A percentile compares a stretch with the other conserved stretches of the same genome.
phyloP scores from a whole-genome alignment of 2,797 vertebrate species.

The Erpetoichthys calabaricus region DNA sequence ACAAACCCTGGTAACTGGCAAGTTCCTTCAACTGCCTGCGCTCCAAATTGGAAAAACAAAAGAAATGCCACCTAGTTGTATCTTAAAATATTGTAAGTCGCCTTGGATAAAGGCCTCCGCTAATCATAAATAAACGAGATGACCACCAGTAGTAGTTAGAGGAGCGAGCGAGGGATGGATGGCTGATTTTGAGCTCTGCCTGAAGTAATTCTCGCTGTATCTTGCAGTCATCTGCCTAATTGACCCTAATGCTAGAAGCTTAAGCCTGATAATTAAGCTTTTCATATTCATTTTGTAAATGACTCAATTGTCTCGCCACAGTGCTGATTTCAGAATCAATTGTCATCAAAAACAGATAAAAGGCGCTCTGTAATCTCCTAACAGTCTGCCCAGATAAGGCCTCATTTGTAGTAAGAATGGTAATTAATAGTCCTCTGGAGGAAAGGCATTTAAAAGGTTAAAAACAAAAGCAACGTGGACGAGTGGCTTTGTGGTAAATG shows the following conservation, averaged over 20 bases:
- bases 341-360: conserved; percentile 10
- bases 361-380: neutral
- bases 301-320: conserved; percentile 10
- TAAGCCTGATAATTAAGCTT: conserved; percentile 8
- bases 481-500: too few species aligned
- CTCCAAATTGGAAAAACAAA: too few species aligned
- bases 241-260: conserved; percentile 8
- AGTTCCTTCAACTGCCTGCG: too few species aligned
- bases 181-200: too few species aligned
- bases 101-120: too few species aligned
- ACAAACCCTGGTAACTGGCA: too few species aligned
- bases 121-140: too few species aligned
- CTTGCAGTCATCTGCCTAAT: neutral
- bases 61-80: too few species aligned
- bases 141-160: too few species aligned
- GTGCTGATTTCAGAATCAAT: conserved; percentile 11
- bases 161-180: too few species aligned
- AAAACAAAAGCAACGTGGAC: neutral
- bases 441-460: neutral
- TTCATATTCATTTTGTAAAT: conserved; percentile 8
- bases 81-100: too few species aligned
- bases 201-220: too few species aligned
- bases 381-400: conserved; percentile 8
- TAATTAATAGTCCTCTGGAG: conserved; percentile 1
- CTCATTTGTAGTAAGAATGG: neutral